Percentiles rank a stretch among this genome's conserved stretches.
Evolutionary conservation across 2,797 vertebrate genomes (phyloP).

Genomic region (Apodemus agrarius): DNA sequence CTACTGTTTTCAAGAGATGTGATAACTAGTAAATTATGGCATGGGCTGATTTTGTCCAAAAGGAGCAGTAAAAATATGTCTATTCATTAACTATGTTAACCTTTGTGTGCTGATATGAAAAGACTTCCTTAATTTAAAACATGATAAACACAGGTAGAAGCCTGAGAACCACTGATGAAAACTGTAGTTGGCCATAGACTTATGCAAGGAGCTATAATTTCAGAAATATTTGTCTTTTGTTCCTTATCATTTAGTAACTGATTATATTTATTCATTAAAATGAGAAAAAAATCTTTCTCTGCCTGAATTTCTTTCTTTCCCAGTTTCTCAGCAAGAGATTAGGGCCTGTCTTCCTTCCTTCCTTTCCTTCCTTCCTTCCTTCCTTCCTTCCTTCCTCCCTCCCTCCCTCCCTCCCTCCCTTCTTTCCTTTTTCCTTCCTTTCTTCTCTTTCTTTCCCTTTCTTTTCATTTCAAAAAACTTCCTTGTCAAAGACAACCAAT

Average conservation of each 20-base stretch:
- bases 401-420: rapidly evolving
- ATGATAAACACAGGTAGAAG: background rate
- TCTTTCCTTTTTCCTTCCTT: background rate
- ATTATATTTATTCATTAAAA: background rate
- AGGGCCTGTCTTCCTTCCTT: background rate
- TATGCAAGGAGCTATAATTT: background rate
- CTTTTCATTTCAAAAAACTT: background rate
- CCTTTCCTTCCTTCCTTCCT: background rate
- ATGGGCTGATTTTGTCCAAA: background rate
- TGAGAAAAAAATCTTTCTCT: background rate
- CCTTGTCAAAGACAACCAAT: background rate
- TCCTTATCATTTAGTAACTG: background rate
- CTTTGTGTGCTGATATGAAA: background rate
- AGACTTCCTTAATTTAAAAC: background rate
- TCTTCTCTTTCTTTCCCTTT: background rate
- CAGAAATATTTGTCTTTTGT: background rate
- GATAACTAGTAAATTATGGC: background rate
- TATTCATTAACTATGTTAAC: background rate
- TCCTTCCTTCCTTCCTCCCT: too few species aligned
- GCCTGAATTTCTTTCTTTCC: background rate
- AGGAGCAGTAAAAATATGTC: background rate
- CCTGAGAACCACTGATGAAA: background rate
- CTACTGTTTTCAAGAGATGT: rapidly evolving
- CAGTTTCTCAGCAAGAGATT: background rate
- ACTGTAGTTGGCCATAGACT: background rate